phyloP scores from a whole-genome alignment of 2,797 vertebrate genomes.

The Carduelis carduelis region DNA sequence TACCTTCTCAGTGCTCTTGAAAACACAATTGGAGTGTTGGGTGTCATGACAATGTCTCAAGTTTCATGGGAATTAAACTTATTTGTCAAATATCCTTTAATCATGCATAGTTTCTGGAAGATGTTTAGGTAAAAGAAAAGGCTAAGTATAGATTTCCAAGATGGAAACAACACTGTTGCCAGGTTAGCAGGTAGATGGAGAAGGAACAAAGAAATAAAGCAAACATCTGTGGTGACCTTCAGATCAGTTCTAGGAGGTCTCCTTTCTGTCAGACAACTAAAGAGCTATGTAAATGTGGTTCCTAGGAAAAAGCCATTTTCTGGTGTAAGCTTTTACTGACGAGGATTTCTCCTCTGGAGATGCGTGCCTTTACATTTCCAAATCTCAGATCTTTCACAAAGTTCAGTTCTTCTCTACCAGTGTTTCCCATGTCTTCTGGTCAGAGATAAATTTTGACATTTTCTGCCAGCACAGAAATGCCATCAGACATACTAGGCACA shows the following conservation, averaged over 20 bases:
- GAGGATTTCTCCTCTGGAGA: neutral
- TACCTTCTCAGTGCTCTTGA: neutral
- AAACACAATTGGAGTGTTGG: neutral
- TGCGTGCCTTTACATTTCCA: neutral
- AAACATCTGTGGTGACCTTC: neutral
- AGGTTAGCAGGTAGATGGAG: neutral
- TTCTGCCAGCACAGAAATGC: neutral
- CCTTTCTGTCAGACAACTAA: neutral
- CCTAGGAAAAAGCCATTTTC: neutral
- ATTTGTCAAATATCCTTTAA: neutral
- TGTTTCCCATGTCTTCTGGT: neutral
- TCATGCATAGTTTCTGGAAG: neutral
- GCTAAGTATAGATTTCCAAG: neutral
- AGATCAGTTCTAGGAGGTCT: neutral
- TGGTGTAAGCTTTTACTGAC: neutral
- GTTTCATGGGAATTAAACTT: neutral
- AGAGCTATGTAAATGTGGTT: neutral
- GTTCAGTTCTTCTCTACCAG: neutral
- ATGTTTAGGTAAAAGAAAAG: neutral
- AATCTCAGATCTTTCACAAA: neutral
- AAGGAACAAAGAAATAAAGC: neutral
- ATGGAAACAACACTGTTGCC: neutral
- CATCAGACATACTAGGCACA: neutral
- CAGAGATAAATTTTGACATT: neutral
- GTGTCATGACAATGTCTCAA: neutral